Evolutionary conservation across 2,797 vertebrate species (phyloP).

Genomic region (Triplophysa bombifrons): DNA sequence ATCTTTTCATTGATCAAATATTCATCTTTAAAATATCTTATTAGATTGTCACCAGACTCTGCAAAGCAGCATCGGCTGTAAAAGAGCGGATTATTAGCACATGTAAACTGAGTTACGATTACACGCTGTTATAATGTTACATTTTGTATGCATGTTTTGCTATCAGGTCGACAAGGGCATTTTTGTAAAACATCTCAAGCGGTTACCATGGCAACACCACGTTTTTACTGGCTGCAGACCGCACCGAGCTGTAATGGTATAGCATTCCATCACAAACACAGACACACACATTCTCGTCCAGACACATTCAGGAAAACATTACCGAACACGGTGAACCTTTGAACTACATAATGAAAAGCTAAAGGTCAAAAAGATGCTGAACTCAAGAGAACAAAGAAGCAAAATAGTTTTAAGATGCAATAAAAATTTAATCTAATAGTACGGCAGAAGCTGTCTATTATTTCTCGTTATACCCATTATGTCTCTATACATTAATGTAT

Average conservation of each 20-base stretch:
- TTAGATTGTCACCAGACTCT: conserved; percentile 2
- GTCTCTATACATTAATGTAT: background rate
- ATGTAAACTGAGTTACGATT: conserved; percentile 15
- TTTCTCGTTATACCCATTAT: background rate
- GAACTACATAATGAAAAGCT: conserved; percentile 3
- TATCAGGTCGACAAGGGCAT: conserved; percentile 58
- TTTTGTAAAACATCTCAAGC: conserved; percentile 65
- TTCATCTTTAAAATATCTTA: conserved; percentile 17
- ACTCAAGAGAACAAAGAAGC: background rate
- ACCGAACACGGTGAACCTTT: conserved; percentile 22
- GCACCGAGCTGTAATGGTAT: conserved; percentile 55
- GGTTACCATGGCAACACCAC: conserved; percentile 81
- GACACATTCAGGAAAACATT: conserved; percentile 30
- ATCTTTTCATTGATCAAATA: conserved; percentile 45
- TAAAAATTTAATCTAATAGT: background rate
- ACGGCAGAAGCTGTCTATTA: background rate
- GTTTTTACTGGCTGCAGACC: conserved; percentile 64
- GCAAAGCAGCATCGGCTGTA: conserved; percentile 1
- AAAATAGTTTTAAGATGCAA: background rate
- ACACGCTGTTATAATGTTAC: conserved; percentile 49
- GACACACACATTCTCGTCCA: conserved; percentile 34
- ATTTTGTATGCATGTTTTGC: conserved; percentile 58
- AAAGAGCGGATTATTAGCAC: background rate
- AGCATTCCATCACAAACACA: conserved; percentile 59
- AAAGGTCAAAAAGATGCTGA: background rate